These are phyloP conservation scores for Orussus abietinus DNA, from an alignment of 1,140 invertebrate species.

Conservation along the genomic window DNA sequence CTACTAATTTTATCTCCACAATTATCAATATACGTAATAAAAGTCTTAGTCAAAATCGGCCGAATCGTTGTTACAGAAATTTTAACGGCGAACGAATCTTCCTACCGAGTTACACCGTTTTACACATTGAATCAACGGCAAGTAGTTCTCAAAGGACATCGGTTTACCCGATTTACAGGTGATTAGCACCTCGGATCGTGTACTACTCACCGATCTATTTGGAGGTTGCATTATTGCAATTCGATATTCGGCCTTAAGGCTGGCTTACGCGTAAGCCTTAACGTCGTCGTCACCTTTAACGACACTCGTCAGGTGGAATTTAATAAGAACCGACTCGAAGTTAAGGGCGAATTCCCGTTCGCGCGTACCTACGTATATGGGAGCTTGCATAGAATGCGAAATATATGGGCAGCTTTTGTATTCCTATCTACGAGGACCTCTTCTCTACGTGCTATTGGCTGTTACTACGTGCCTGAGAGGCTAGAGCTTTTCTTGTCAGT, in stretches of 20 bases:
- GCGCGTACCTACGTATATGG: constrained; percentile 7
- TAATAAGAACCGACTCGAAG: constrained; percentile 39
- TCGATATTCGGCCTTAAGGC: no score
- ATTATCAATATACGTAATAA: constrained; percentile 57
- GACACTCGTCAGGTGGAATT: constrained; percentile 34
- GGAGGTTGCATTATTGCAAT: no score
- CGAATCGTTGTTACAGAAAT: no score
- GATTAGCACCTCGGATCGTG: no score
- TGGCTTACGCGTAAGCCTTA: no score
- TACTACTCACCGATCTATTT: no score
- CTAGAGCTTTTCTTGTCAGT: constrained; percentile 27
- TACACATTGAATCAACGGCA: no score
- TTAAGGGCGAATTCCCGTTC: constrained; percentile 25
- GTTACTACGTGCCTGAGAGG: constrained; percentile 20
- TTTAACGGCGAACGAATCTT: no score
- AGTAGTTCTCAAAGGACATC: no score
- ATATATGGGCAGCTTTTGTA: constrained; percentile 26
- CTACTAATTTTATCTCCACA: constrained; percentile 64
- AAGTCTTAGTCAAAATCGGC: constrained; percentile 47
- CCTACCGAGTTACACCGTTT: no score
- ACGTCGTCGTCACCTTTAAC: constrained; percentile 27
- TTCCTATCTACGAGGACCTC: constrained; percentile 15
- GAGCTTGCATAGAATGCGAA: constrained; percentile 11
- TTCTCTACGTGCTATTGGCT: constrained; percentile 23
- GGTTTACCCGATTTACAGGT: no score